A percentile compares a stretch with the other conserved stretches of the same genome.
Conservation (phyloP, 2,888 invertebrate genomes). For the Dasysyrphus tricinctus region DNA sequence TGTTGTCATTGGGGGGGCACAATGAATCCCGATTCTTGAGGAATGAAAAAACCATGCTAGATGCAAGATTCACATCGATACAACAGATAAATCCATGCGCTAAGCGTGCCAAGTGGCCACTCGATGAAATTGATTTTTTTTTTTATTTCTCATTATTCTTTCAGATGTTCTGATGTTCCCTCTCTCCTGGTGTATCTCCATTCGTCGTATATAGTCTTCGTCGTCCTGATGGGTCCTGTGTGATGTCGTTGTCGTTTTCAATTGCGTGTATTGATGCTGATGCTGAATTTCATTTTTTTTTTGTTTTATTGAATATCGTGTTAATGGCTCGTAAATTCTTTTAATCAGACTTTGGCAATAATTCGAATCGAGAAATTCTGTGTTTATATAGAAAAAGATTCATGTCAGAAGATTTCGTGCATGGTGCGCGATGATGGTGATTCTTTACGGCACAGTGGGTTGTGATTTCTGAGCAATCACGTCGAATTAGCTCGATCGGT, state of each 20-base stretch:
- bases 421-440: constrained; percentile 29
- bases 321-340: constrained; percentile 73
- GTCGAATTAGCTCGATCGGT: constrained; percentile 69
- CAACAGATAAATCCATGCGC: constrained; percentile 70
- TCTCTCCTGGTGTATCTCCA: not conserved
- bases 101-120: constrained; percentile 75
- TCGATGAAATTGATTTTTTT: constrained; percentile 68
- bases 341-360: constrained; percentile 58
- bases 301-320: constrained; percentile 58
- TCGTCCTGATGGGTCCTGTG: not conserved
- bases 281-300: constrained; percentile 30
- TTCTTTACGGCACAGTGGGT: constrained; percentile 64
- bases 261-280: constrained; percentile 62
- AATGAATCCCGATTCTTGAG: constrained; percentile 43
- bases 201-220: too few species aligned
- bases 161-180: not conserved
- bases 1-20: constrained; percentile 59
- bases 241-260: constrained; percentile 30
- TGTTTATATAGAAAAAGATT: constrained; percentile 5
- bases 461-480: constrained; percentile 65
- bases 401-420: constrained; percentile 51
- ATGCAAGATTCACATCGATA: constrained; percentile 62
- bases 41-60: constrained; percentile 31
- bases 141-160: constrained; percentile 4
- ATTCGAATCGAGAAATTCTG: constrained; percentile 44